Evolutionary conservation across 1,140 invertebrate genomes (phyloP).

Genomic region (Sinonovacula constricta): DNA sequence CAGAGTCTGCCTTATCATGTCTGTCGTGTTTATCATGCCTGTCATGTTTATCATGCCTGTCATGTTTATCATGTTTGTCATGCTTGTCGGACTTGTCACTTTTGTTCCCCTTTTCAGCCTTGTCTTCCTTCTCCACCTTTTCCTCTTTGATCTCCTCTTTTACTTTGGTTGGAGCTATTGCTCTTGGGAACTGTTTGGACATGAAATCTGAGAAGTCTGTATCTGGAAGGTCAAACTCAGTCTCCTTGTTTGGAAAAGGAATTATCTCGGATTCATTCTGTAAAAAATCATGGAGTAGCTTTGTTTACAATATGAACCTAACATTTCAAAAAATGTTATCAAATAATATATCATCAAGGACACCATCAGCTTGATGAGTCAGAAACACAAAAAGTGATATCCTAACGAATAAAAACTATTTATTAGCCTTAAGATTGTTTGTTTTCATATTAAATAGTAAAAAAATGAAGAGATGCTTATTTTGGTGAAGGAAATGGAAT

Average conservation of each 20-base stretch:
- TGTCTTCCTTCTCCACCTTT: conserved; percentile 22
- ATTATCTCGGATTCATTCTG: conserved; percentile 88
- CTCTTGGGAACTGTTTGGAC: conserved; percentile 72
- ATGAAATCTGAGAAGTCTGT: conserved; percentile 82
- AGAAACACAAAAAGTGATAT: too few relatives aligned
- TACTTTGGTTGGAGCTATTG: conserved; percentile 8
- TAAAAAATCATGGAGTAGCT: conserved; percentile 45
- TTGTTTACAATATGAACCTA: background rate
- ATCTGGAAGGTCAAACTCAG: conserved; percentile 85
- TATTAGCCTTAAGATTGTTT: too few relatives aligned
- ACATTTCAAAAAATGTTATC: background rate
- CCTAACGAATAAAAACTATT: too few relatives aligned
- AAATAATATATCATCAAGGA: too few relatives aligned
- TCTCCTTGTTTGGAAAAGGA: conserved; percentile 87
- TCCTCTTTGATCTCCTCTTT: conserved; percentile 33
- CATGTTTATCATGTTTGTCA: conserved; percentile 14
- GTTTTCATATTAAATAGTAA: too few relatives aligned
- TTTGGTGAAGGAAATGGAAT: too few relatives aligned
- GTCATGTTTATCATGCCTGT: background rate
- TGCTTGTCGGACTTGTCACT: too few relatives aligned
- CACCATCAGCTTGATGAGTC: too few relatives aligned
- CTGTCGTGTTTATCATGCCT: background rate
- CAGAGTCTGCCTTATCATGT: background rate
- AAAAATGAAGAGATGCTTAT: too few relatives aligned
- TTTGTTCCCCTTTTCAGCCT: conserved; percentile 8